Base-by-base conservation (phyloP, 2,113 vertebrate genomes). In the Ictalurus punctatus region DNA sequence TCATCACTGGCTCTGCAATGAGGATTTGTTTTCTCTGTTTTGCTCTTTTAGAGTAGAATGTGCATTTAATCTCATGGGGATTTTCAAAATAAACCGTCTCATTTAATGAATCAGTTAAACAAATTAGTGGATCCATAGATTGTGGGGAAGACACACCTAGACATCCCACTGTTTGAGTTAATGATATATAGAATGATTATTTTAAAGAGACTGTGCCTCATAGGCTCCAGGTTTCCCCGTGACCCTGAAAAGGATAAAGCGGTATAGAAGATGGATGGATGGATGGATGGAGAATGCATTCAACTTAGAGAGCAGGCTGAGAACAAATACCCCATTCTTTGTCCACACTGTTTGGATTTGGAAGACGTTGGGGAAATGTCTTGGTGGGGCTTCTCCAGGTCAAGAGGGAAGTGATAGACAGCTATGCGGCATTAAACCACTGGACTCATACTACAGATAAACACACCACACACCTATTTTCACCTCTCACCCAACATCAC, bases 1-100 rank as follows among this genome's bases (percentile, higher is more conserved):
- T 89, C 86, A 88, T 78, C 87, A 74, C 12, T 58, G 52, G 74
- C 83, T 89, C 83, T n/a, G 61, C 63, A 65, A 73, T 54, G 30
- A 89, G 83, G 79, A 78, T 88, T 89, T 90, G 78, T 90, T 91
- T 89, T 90, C 65, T 52, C 65, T 63, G 23, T 83, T 86, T 78
- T 86, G 73, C 76, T 89, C 78, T 89, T 89, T 48, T 84, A 73
- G 61, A 67, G 56, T 69, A 74, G 37, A 79, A 84, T 76, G 12
- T 80, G 65, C 76, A 56, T 88, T 90, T 90, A 85, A 86, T 88
- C 87, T 67, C 76, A 56, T 88, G 86, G 84, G 65, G 87, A 56
- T 73, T 74, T 71, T 87, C 2, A 7, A 80, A 83, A 44, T 74
- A 58, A 87, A 58, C 81, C 34, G 14, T 52, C 67, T 67, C 17